Conservation (phyloP, 2,888 invertebrate species). For the Anagyrus pseudococci region DNA sequence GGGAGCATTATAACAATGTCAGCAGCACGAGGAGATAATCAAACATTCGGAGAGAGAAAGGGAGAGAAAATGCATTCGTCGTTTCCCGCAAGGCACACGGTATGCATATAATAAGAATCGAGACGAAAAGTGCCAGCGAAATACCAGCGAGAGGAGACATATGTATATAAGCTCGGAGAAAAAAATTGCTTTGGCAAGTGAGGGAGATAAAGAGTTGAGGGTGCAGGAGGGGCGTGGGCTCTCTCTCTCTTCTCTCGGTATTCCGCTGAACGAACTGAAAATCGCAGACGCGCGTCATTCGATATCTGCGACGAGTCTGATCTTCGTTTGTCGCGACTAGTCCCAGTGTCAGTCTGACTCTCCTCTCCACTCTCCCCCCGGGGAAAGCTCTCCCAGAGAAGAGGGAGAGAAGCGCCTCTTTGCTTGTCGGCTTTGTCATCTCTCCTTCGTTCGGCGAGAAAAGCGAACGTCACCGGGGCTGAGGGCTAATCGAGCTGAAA, state of each 20-base stretch:
- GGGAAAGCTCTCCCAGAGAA: background rate
- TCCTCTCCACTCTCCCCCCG: too few relatives aligned
- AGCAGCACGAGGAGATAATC: slow-evolving; percentile 19
- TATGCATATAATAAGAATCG: slow-evolving; percentile 27
- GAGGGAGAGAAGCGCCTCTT: background rate
- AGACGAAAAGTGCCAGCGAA: too few relatives aligned
- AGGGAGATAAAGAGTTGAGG: too few relatives aligned
- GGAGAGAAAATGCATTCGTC: slow-evolving; percentile 18
- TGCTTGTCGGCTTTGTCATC: slow-evolving; percentile 5
- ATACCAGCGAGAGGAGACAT: too few relatives aligned
- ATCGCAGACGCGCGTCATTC: background rate
- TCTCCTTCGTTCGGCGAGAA: background rate
- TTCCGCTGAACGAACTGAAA: background rate
- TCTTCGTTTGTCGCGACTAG: too few relatives aligned
- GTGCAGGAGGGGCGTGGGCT: background rate
- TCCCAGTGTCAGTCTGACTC: background rate
- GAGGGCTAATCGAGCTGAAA: slow-evolving; percentile 32
- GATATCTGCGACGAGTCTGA: background rate
- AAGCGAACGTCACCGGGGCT: slow-evolving; percentile 6
- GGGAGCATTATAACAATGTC: slow-evolving; percentile 8
- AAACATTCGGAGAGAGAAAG: slow-evolving; percentile 1
- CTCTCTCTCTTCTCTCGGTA: too few relatives aligned
- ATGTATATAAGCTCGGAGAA: too few relatives aligned
- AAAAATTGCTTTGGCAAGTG: too few relatives aligned
- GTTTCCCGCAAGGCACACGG: background rate